Evolutionary conservation across 1,140 invertebrate genomes (phyloP), one percentile per base, ranked within the genome.

Genomic region (Pachyrhynchus sulphureomaculatus): DNA sequence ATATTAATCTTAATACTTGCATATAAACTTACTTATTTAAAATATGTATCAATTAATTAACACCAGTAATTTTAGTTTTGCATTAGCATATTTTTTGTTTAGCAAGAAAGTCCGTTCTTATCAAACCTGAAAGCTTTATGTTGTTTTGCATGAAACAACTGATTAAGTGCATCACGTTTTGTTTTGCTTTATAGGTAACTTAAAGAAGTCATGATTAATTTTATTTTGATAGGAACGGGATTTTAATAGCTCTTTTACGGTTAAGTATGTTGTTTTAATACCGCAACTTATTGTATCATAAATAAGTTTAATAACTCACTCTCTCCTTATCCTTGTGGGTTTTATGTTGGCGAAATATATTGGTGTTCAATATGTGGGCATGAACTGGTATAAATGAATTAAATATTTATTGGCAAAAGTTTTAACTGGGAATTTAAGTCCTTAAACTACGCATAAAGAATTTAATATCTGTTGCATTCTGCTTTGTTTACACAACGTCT

Each of bases 171-270:
- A 65, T 68, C 68, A 68, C 62, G 66, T 70, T 68, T 63, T 65
- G 66, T 70, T 47, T 72, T 51, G 41, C 42, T 54, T 62, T 52
- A 48, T 53, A 44, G 47, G 29, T 62, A 63, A 63, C 60, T 70
- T 70, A 65, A 73, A 60, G 65, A 56, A 59, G 55, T 37, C 68
- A 64, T 73, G 71, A 73, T 73, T 71, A 73, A 73, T 73, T 72
- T 68, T 56, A 58, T 47, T 37, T 59, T 63, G 71, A 73, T 73
- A 73, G 58, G 59, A 63, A 63, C 64, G 64, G 64, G 65, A 68
- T 68, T 73, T 73, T 73, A 73, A 73, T 73, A 72, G 71, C 71
- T 66, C 67, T 67, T 73, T 72, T 70, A 70, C 65, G 57, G 62
- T 62, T 62, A 68, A 71, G 51, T 71, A 71, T 70, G 68, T 70